Evolutionary conservation across 2,888 invertebrate species (phyloP), one percentile per base, ranked within the genome.

Genomic region (Silvanus unidentatus): DNA sequence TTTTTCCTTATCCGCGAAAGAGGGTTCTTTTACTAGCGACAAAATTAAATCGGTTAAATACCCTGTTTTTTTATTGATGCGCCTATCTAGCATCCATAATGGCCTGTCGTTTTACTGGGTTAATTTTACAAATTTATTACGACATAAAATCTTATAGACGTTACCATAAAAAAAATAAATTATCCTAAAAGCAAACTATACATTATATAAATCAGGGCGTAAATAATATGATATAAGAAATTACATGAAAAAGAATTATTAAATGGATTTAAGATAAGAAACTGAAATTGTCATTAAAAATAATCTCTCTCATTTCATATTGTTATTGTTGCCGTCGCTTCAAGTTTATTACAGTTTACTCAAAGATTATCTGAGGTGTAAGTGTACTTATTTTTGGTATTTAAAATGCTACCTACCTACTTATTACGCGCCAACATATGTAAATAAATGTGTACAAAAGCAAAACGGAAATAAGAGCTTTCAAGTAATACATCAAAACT

Each of bases 11-110:
- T 37, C 9, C 37, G 54, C 57, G 42, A 49, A 39, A 47, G 50
- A 51, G 51, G 47, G 42, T 45, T 42, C 39, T 54, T 63, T 60
- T 58, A 53, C 52, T 59, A 57, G 60, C 61, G 57, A 58, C 59
- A 59, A 62, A 66, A 65, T 66, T 64, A 65, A 65, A 65, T 64
- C 61, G 59, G 55, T 58, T 59, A 59, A 63, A 63, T 60, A 53
- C 55, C 59, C 54, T 55, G 58, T 59, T 62, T 47, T 61, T 65
- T 64, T 63, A 63, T 60, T 57, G 59, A 57, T 46, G 51, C 50
- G 58, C 55, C 55, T 56, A 56, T 55, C 48, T 50, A 45, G 40
- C 50, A 22, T 22, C 37, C 16, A 52, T 52, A 57, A 60, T 55
- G 46, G 49, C 51, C 52, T 45, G 48, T 49, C 49, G 56, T 56